A percentile compares a stretch with the other conserved stretches of the same genome.
These are phyloP conservation scores for Marisa cornuarietis DNA, from an alignment of 1,140 invertebrate species.

Conservation along the genomic window DNA sequence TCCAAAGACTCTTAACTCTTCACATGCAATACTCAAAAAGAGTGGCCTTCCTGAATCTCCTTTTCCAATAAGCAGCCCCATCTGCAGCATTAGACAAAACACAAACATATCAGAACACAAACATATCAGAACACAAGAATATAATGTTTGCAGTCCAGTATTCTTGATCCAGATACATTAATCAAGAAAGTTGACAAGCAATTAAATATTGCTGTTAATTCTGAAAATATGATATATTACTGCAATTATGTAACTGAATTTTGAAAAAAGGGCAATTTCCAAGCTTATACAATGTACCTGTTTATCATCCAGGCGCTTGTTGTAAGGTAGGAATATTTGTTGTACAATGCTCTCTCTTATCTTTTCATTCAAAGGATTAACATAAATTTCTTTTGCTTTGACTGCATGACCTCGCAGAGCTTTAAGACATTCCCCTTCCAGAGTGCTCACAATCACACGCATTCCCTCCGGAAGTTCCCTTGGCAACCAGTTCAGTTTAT, in stretches of 20 bases:
- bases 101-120: background rate
- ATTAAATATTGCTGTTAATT: no score
- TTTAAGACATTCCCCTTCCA: constrained; percentile 36
- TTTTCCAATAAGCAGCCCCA: constrained; percentile 37
- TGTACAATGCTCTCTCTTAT: constrained; percentile 34
- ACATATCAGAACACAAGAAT: background rate
- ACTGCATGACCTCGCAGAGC: constrained; percentile 1
- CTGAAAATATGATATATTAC: background rate
- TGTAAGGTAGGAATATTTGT: constrained; percentile 38
- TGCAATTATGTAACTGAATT: no score
- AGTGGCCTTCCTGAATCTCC: constrained; percentile 42
- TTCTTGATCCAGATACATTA: background rate
- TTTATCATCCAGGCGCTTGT: constrained; percentile 42
- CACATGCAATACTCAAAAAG: constrained; percentile 51
- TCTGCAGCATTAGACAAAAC: constrained; percentile 12
- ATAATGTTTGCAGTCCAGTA: background rate
- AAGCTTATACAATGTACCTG: constrained; percentile 30
- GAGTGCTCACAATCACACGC: constrained; percentile 38
- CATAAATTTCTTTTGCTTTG: constrained; percentile 32
- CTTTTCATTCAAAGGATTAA: constrained; percentile 35
- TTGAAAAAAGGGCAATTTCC: background rate
- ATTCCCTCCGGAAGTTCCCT: constrained; percentile 27
- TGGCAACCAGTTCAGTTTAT: constrained; percentile 36
- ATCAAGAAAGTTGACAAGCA: no score
- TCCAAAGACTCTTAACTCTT: constrained; percentile 55